Evolutionary conservation across 2,113 vertebrate genomes (phyloP).

Genomic region (Bettongia penicillata): DNA sequence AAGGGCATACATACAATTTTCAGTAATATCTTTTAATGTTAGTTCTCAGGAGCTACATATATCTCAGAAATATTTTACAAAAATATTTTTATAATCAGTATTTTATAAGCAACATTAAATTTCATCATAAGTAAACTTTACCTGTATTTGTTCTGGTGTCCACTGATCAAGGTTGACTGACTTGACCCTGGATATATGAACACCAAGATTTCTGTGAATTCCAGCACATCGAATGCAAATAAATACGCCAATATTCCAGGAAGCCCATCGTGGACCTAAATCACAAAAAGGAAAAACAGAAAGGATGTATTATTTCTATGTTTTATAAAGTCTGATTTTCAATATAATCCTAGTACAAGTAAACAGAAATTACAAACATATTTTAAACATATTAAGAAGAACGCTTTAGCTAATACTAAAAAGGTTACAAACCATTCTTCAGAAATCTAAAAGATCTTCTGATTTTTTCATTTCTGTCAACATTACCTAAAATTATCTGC

Average conservation of each 20-base stretch:
- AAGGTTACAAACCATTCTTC: conserved; percentile 63
- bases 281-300: conserved; percentile 47
- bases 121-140: conserved; percentile 71
- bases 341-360: neutral
- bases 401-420: conserved; percentile 28
- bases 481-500: conserved; percentile 60
- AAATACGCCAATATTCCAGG: conserved; percentile 99
- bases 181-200: conserved; percentile 99
- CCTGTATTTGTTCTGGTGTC: conserved; percentile 99
- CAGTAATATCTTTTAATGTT: conserved; percentile 25
- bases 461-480: conserved; percentile 56
- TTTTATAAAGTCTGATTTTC: conserved; percentile 45
- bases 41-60: conserved; percentile 19
- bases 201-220: conserved; percentile 98
- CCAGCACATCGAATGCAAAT: conserved; percentile 99
- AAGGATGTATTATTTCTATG: neutral
- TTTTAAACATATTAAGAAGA: conserved; percentile 39
- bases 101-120: neutral
- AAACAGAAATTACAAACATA: neutral
- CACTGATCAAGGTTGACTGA: conserved; percentile 99
- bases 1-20: neutral
- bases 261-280: conserved; percentile 97
- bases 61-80: neutral
- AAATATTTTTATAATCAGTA: neutral
- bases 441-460: conserved; percentile 65